phyloP scores from a whole-genome alignment of 2,113 vertebrate species.

The Cheilinus undulatus region DNA sequence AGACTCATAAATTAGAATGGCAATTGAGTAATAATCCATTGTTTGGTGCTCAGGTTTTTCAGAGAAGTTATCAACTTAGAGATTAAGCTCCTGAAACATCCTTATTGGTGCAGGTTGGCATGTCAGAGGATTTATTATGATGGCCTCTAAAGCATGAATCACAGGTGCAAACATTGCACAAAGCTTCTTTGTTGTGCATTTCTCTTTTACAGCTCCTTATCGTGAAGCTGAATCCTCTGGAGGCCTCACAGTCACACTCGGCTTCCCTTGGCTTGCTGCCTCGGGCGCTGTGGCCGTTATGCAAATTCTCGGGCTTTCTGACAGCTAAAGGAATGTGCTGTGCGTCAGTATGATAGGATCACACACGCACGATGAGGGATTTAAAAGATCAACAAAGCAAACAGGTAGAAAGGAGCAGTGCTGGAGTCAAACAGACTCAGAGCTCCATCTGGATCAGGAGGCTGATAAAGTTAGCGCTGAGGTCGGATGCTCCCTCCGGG shows the following conservation, averaged over 20 bases:
- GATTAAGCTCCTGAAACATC: neutral
- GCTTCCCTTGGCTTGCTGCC: conserved; percentile 59
- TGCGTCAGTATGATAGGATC: conserved; percentile 29
- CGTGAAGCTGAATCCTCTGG: conserved; percentile 14
- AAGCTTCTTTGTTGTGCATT: conserved; percentile 53
- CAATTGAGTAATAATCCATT: neutral
- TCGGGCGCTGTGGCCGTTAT: conserved; percentile 76
- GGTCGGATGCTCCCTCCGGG: conserved; percentile 45
- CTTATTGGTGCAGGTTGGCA: conserved; percentile 30
- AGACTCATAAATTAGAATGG: no score
- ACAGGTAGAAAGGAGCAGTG: neutral
- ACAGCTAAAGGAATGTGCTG: conserved; percentile 57
- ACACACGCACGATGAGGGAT: neutral
- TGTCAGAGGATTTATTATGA: conserved; percentile 24
- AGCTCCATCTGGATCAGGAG: no score
- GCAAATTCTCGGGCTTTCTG: conserved; percentile 73
- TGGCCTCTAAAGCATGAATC: conserved; percentile 17
- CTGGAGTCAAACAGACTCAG: no score
- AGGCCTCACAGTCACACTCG: conserved; percentile 32
- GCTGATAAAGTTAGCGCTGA: conserved; percentile 53
- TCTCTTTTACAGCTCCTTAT: conserved; percentile 57
- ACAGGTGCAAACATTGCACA: conserved; percentile 36
- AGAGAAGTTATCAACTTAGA: neutral
- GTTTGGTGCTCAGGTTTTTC: neutral
- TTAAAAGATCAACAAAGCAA: conserved; percentile 21